Base-by-base conservation (phyloP, 2,797 vertebrate genomes). In the Lithobates sylvaticus region DNA sequence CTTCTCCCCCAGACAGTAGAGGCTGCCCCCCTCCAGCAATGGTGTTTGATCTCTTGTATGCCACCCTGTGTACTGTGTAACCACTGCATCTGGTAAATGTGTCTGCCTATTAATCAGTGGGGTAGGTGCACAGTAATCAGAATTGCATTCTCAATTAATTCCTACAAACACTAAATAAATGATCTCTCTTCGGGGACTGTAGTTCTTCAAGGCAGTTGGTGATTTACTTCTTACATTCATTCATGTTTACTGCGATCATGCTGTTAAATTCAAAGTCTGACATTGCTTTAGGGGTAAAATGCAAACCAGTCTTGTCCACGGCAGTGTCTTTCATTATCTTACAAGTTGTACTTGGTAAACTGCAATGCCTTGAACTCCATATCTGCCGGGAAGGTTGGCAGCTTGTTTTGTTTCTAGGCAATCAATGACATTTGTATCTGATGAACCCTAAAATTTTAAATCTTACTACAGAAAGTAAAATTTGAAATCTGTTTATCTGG, bases 221-320 rank as follows among this genome's bases (percentile, higher is more conserved):
- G 65, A 77, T 84, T 67, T 74, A 85, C 80, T 80, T 85, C 70
- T 42, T 71, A 27, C 29, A 36, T 74, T 70, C 74, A 70, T 36
- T 75, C 32, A 23, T 54, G 54, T 85, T 85, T 75, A 75, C 42
- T 36, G 29, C 21, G 34, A 77, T 69, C 70, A 84, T 77, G 29
- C 68, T 70, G 83, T 39, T 39, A 39, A 39, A 50, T 68, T 21
- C 3, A 58, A 58, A 58, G 18, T 39, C 67, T 84, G 65, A 77
- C 83, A 84, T 76, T 77, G 47, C 67, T 76, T 34, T 70, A 42
- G 74, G 42, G 65, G 23, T 76, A 76, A 80, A 84, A 77, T 71
- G 70, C 34, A 77, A 71, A 26, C 29, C 67, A 77, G 67, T 65
- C 44, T 71, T 70, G 32, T 18, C 65, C 58, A 36, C 44, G 42